Evolutionary conservation across 64 coral and sea anemone genomes (phyloP), one percentile per base, ranked within the genome.

Genomic region (Acropora yongei): DNA sequence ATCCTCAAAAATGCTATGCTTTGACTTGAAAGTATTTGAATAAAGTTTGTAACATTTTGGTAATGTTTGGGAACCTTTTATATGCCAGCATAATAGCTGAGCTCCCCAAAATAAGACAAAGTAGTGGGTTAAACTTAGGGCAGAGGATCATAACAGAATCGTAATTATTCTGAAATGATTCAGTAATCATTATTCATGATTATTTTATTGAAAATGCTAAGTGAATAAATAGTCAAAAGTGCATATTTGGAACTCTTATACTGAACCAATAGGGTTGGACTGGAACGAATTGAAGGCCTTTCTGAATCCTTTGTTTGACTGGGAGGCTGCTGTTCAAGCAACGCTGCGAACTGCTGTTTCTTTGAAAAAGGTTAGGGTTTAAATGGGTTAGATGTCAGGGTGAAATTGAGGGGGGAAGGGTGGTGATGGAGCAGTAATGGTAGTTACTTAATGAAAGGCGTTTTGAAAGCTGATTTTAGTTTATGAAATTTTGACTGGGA

Each of bases 291-390:
- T 93, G 39, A 69, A 87, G 40, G 41, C 1, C 41, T 72, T 45
- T 30, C 39, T 93, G 61, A 93, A 88, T 40, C 18, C 72, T 41
- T 14, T 49, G 11, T 93, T 80, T 68, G 48, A 80, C 8, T 93
- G 91, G 91, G 77, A 93, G 17, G 46, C 75, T 1, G 91, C 91
- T 74, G 68, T 57, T 0, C 44, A 80, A 73, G 49, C 49, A 20
- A 47, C 77, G 1, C 13, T 88, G 20, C 76, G 78, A 16, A 80
- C 20, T 2, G 10, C 11, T 2, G 69, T 44, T 8, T 75, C 85
- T 6, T 65, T 91, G 66, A 20, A 58, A 2, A 44, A 84, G 9
- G 90, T 84, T 69, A 14, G 63, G 49, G 6, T 63, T 63, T 2
- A 11, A 2, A 12, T 8, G 58, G 58, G 58, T 12, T 11, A 12